Evolutionary conservation across 2,888 invertebrate genomes (phyloP), one percentile per base, ranked within the genome.

Genomic region (Idaea biselata): DNA sequence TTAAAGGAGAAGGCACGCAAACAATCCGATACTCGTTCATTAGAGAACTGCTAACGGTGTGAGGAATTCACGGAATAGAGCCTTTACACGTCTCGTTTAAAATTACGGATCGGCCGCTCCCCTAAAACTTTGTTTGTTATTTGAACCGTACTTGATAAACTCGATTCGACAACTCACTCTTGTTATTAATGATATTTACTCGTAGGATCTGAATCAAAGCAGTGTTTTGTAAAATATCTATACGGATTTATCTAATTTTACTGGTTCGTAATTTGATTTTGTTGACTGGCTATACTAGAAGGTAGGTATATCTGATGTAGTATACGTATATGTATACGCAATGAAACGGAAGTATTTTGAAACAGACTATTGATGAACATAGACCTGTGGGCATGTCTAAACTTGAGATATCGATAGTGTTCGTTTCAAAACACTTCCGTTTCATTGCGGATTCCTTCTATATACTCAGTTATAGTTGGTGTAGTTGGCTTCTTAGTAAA

Each of bases 11-110:
- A 44, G 59, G 56, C 18, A 56, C 60, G 57, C 67, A 58, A 60
- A 65, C 59, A 62, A 62, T 65, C 60, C 55, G 44, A 63, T 62
- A 63, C 58, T 33, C 67, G 58, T 69, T 72, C 67, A 72, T 75
- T 73, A 73, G 59, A 62, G 60, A 60, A 64, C 59, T 65, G 62
- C 66, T 68, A 70, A 68, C 63, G 58, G 55, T 58, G n/a, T 7
- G 53, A 16, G n/a, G 17, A 55, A 60, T 58, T 61, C 61, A 16
- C 58, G 54, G 63, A 66, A 60, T 44, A 18, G 18, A 56, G 18
- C 56, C 56, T 17, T 56, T 18, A 56, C 56, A 56, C 44, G 18
- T 56, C 56, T 56, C 44, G 44, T 44, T 65, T 60, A 32, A 59
- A 60, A 44, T 60, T 53, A 25, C 53, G 58, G 18, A 58, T 58